These are phyloP conservation scores for Agonopterix subpropinquella DNA, from an alignment of 2,888 invertebrate genomes.

Conservation along the genomic window DNA sequence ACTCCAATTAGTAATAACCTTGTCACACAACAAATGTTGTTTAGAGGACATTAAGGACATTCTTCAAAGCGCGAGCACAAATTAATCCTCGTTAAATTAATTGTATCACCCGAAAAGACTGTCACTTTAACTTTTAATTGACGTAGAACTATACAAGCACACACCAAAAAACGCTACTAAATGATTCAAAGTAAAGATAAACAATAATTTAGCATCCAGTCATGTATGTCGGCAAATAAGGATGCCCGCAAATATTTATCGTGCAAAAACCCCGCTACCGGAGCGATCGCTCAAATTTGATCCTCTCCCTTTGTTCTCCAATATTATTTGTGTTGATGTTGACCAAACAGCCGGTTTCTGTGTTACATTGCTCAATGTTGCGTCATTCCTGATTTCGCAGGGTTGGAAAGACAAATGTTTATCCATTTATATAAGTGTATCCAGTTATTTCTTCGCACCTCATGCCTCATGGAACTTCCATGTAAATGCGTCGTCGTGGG, in stretches of 20 bases:
- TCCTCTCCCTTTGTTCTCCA: constrained; percentile 21
- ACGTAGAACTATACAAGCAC: neutral
- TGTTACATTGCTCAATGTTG: constrained; percentile 18
- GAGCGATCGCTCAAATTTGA: constrained; percentile 5
- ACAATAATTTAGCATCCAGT: constrained; percentile 4
- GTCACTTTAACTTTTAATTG: neutral
- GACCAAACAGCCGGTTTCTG: constrained; percentile 9
- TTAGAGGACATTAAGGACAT: no score
- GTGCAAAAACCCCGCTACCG: constrained; percentile 5
- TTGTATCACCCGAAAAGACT: no score
- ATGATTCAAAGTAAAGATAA: constrained; percentile 1
- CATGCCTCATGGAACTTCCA: no score
- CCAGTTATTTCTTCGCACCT: no score
- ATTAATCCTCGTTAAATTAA: no score
- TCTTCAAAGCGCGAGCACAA: no score
- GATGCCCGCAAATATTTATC: constrained; percentile 6
- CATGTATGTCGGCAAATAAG: constrained; percentile 3
- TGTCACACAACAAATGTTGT: no score
- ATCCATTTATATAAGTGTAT: no score
- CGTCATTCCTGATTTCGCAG: constrained; percentile 19
- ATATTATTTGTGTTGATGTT: constrained; percentile 28
- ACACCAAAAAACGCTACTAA: neutral
- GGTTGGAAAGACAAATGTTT: no score
- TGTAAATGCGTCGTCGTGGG: no score
- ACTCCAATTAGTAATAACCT: no score